Conservation (phyloP, 2,797 vertebrate genomes). For the Anableps anableps region DNA sequence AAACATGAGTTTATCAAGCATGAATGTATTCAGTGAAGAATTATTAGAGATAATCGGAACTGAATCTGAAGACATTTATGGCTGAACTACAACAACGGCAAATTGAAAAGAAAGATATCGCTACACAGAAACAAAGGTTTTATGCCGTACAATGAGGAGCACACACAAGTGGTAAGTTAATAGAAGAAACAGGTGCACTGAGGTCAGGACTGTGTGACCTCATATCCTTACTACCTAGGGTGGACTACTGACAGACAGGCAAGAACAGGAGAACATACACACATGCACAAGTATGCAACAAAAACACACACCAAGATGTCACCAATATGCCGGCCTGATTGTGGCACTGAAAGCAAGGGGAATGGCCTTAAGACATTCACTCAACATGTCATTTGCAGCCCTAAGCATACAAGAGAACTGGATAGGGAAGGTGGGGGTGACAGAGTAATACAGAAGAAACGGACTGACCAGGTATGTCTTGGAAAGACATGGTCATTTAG, state of each 20-base stretch:
- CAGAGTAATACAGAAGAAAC: slow-evolving; percentile 23
- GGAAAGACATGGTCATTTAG: slow-evolving; percentile 70
- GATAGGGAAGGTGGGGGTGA: slow-evolving; percentile 33
- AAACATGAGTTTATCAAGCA: not conserved
- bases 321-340: slow-evolving; percentile 66
- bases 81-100: not conserved
- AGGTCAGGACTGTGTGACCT: slow-evolving; percentile 73
- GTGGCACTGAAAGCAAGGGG: slow-evolving; percentile 61
- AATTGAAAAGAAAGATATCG: slow-evolving; percentile 22
- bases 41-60: not conserved
- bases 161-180: slow-evolving; percentile 57
- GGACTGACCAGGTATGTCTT: slow-evolving; percentile 59
- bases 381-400: slow-evolving; percentile 69
- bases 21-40: not conserved
- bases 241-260: slow-evolving; percentile 70
- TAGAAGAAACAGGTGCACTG: slow-evolving; percentile 71
- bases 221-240: slow-evolving; percentile 63
- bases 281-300: slow-evolving; percentile 15
- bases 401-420: slow-evolving; percentile 64
- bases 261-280: slow-evolving; percentile 7
- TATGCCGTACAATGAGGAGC: slow-evolving; percentile 53
- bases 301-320: slow-evolving; percentile 41
- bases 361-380: slow-evolving; percentile 63
- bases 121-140: slow-evolving; percentile 31
- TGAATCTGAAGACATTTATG: not conserved